These are phyloP conservation scores for Wiebesia pumilae DNA, from an alignment of 1,140 invertebrate genomes.

Conservation along the genomic window DNA sequence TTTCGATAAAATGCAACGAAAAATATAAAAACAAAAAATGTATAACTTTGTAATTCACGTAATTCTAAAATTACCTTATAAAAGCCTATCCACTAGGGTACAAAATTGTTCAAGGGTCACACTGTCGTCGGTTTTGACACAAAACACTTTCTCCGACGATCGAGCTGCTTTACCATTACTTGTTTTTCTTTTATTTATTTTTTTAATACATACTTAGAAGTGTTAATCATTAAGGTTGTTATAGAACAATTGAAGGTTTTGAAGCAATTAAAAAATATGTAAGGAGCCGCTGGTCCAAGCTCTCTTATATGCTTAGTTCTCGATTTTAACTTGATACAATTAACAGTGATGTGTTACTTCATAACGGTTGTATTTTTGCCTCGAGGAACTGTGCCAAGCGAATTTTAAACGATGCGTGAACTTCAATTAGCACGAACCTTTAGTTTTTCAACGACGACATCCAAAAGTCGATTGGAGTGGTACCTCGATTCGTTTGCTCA, in stretches of 20 bases:
- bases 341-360: constrained; percentile 62
- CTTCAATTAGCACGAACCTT: background rate
- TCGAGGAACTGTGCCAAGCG: constrained; percentile 19
- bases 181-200: constrained; percentile 48
- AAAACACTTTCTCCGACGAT: constrained; percentile 61
- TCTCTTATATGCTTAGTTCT: constrained; percentile 67
- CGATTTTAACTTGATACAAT: constrained; percentile 65
- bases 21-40: constrained; percentile 10
- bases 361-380: constrained; percentile 19
- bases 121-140: constrained; percentile 55
- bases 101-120: constrained; percentile 55
- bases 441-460: background rate
- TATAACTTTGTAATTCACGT: background rate
- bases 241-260: constrained; percentile 64
- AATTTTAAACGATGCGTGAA: background rate
- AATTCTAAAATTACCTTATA: background rate
- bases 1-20: background rate
- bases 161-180: constrained; percentile 53
- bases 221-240: constrained; percentile 62
- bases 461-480: background rate
- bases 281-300: constrained; percentile 67
- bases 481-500: background rate
- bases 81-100: constrained; percentile 50
- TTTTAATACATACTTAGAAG: constrained; percentile 57
- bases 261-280: constrained; percentile 74